These are phyloP conservation scores for Erpetoichthys calabaricus DNA, from an alignment of 2,797 vertebrate species.

Conservation along the genomic window DNA sequence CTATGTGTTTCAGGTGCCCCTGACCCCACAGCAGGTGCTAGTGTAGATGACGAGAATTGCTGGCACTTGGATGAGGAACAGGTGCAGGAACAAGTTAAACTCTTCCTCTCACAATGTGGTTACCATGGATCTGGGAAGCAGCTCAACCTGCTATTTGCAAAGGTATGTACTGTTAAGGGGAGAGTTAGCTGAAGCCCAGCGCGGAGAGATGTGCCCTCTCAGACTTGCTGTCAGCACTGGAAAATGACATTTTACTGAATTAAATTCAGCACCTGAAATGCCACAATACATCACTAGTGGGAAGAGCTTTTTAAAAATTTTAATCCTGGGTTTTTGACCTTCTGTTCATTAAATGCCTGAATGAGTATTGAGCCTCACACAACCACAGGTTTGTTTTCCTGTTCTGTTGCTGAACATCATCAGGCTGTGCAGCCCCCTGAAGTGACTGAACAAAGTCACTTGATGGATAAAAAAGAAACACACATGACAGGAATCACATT, in stretches of 20 bases:
- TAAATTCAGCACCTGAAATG: background rate
- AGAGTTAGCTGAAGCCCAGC: background rate
- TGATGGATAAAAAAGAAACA: no score
- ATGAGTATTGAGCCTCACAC: no score
- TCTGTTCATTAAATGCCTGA: background rate
- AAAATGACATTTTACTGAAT: conserved; percentile 3
- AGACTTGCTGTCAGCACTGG: conserved; percentile 8
- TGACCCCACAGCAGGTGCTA: conserved; percentile 88
- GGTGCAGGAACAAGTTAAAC: conserved; percentile 92
- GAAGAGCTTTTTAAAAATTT: background rate
- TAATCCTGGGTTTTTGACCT: background rate
- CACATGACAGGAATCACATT: no score
- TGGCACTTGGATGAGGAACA: conserved; percentile 97
- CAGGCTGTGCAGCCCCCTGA: no score
- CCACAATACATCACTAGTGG: background rate
- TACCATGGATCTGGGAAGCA: conserved; percentile 94
- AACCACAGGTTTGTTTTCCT: no score
- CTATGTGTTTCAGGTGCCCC: conserved; percentile 63
- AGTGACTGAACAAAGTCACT: no score
- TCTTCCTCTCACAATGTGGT: conserved; percentile 89
- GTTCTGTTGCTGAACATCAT: no score
- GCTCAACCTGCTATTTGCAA: conserved; percentile 90
- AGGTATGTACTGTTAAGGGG: conserved; percentile 41
- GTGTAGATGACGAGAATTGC: conserved; percentile 91
- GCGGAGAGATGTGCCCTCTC: conserved; percentile 4